Conservation (phyloP, 2,797 vertebrate species). For the Hydrophis major region DNA sequence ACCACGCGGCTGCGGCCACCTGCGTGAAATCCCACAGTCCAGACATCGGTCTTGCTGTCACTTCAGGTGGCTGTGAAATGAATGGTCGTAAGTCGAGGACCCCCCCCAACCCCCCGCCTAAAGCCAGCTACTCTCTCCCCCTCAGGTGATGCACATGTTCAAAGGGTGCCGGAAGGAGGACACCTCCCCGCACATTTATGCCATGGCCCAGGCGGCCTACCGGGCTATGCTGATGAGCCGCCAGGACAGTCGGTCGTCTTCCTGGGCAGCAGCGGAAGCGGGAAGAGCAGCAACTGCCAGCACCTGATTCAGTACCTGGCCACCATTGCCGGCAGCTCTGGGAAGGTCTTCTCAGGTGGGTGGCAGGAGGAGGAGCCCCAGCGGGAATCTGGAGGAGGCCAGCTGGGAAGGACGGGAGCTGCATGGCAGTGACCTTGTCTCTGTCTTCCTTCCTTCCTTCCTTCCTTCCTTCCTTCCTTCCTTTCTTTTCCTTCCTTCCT, state of each 20-base stretch:
- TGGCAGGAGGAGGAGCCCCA: too few species aligned
- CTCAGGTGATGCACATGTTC: slow-evolving; percentile 98
- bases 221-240: slow-evolving; percentile 90
- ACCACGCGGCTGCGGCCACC: too few species aligned
- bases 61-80: too few species aligned
- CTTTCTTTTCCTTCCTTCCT: too few species aligned
- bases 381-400: too few species aligned
- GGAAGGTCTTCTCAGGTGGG: slow-evolving; percentile 95
- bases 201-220: slow-evolving; percentile 90
- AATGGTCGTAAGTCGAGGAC: background rate
- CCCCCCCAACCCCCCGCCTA: too few species aligned
- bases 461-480: too few species aligned
- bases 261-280: slow-evolving; percentile 88
- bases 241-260: slow-evolving; percentile 93
- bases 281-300: slow-evolving; percentile 95
- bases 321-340: slow-evolving; percentile 86
- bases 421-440: too few species aligned
- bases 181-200: slow-evolving; percentile 90
- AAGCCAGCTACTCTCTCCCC: background rate
- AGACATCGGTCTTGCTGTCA: too few species aligned
- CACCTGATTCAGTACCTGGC: slow-evolving; percentile 93
- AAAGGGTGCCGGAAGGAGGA: slow-evolving; percentile 94
- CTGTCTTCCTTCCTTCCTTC: too few species aligned
- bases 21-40: too few species aligned
- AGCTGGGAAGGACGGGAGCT: too few species aligned